These are phyloP conservation scores for Hypsopygia costalis DNA, from an alignment of 2,888 invertebrate genomes.

Conservation along the genomic window DNA sequence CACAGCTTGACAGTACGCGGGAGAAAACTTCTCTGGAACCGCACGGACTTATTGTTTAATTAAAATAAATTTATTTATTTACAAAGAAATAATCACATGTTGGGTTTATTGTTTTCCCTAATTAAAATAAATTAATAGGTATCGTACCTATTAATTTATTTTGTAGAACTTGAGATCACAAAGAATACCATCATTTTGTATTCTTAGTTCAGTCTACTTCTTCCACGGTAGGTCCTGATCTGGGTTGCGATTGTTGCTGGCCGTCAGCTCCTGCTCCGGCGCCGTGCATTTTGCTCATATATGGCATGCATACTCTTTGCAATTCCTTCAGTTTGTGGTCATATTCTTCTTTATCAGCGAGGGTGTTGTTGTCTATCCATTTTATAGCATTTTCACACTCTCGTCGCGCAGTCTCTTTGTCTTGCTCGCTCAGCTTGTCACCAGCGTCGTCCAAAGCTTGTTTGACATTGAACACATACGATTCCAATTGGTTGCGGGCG, in stretches of 20 bases:
- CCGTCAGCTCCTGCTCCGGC: slow-evolving; percentile 43
- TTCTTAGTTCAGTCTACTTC: slow-evolving; percentile 39
- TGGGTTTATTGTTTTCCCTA: too few relatives aligned
- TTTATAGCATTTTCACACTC: slow-evolving; percentile 81
- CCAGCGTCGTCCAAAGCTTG: slow-evolving; percentile 84
- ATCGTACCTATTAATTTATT: too few relatives aligned
- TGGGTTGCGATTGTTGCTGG: slow-evolving; percentile 26
- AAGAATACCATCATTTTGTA: too few relatives aligned
- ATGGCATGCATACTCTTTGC: slow-evolving; percentile 77
- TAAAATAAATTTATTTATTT: too few relatives aligned
- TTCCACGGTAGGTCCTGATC: slow-evolving; percentile 47
- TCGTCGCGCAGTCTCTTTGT: slow-evolving; percentile 78
- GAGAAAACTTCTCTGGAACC: too few relatives aligned
- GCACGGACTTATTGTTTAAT: too few relatives aligned
- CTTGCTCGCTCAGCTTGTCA: slow-evolving; percentile 81
- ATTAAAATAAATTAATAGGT: too few relatives aligned
- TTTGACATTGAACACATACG: slow-evolving; percentile 85
- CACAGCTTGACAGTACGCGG: too few relatives aligned
- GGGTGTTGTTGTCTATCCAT: slow-evolving; percentile 86
- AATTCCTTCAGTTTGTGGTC: slow-evolving; percentile 82
- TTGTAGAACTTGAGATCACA: too few relatives aligned
- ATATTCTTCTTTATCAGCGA: slow-evolving; percentile 83
- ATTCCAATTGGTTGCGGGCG: slow-evolving; percentile 86
- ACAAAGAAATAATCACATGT: too few relatives aligned
- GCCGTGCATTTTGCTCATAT: slow-evolving; percentile 81